Base-by-base conservation (phyloP, 2,797 vertebrate species). In the Chelon auratus region DNA sequence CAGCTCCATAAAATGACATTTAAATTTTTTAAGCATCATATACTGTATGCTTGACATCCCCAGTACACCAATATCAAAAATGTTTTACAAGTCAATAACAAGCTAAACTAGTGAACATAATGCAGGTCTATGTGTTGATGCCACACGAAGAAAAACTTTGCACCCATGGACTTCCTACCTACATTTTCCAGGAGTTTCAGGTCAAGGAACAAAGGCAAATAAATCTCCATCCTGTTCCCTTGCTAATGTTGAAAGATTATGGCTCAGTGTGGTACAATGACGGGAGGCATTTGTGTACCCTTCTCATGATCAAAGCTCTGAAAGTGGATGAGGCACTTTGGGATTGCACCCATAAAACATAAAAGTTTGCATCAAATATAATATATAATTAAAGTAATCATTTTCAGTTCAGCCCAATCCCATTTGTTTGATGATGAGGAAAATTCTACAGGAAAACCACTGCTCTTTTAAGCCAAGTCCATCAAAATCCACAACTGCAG, bases 401-500 rank as follows among this genome's bases (percentile, higher is more conserved):
- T 62, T 57, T 62, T n/a, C 48, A 42, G 33, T 17, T 2, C 36
- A 50, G 61, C 17, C 12, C 42, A 56, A 33, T 67, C 62, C 12
- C 30, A 13, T 42, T 17, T 52, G 9, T 64, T 60, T 14, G n/a
- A 75, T n/a, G 39, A 51, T 42, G 64, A 72, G 58, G 24, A 45
- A 63, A 78, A 53, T 22, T 64, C 59, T 73, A 51, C 1, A 18
- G 42, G 30, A n/a, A 71, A 82, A 62, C 22, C 11, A 53, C 76
- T 68, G 64, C 62, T 61, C 55, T 60, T 77, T 73, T 51, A 70
- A 72, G 54, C 53, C 64, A 72, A 66, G 13, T 64, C 33, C 22
- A 75, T 85, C 77, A 82, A 67, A 77, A 83, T 78, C 75, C 71
- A 69, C 57, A 74, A n/a, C 75, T 80, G 67, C 78, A 83, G 78